Base-by-base conservation (phyloP, 2,797 vertebrate species). In the Chloroceryle amazona region DNA sequence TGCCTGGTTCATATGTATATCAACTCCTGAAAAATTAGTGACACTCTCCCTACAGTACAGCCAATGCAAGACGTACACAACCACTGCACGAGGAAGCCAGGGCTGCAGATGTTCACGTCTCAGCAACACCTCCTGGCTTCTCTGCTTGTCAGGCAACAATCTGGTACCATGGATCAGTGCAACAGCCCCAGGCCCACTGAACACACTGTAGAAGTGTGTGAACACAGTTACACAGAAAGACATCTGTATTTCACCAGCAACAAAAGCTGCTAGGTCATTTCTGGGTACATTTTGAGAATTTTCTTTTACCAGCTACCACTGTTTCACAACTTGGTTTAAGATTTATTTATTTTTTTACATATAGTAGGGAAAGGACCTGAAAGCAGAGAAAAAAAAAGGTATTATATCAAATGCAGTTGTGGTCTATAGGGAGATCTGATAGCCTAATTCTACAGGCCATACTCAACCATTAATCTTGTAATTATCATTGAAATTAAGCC, bases 101-200 rank as follows among this genome's bases (percentile, higher is more conserved):
- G 42, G 16, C 1, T 46, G 37, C 8, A 33, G 15, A 28, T 3
- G 18, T 23, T 3, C 0, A 0, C 20, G 13, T 2, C 25, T 6
- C 51, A 66, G 68, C 26, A 39, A 6, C 1, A 10, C 7, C 37
- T 44, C 57, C 29, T 12, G 4, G 9, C 39, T 20, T 25, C 33
- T 12, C 42, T 44, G 19, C n/a, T 35, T 13, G 26, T 10, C 23
- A 26, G 61, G 28, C 13, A 35, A 35, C 20, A 11, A 47, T 33
- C 21, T 61, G 29, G n/a, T 21, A 11, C 44, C 21, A 25, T 15
- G 61, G 51, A 13, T 19, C 5, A 12, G 20, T 33, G 13, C 5
- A 21, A 46, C n/a, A 62, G 37, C 74, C 26, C 37, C 9, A 16
- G 29, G 44, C 60, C 25, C 55, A 31, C 55, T 11, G 12, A 44